These are phyloP conservation scores for Cryptocheilus praepositus DNA, from an alignment of 2,888 invertebrate species.

Conservation along the genomic window DNA sequence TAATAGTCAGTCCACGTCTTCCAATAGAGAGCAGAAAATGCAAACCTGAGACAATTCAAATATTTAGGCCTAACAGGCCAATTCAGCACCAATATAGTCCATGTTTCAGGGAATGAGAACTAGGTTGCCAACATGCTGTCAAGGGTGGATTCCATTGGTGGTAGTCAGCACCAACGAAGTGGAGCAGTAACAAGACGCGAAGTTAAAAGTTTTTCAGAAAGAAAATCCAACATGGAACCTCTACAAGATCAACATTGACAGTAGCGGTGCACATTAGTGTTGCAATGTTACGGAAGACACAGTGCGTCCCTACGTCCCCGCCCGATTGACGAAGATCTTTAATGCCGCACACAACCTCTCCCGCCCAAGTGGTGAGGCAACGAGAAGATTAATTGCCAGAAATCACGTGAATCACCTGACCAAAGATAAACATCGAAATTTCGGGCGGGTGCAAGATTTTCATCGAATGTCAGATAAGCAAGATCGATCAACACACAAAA, in stretches of 20 bases:
- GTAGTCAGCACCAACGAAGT: conserved; percentile 26
- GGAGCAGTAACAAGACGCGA: conserved; percentile 28
- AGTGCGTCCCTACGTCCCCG: conserved; percentile 15
- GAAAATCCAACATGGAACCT: too few species aligned
- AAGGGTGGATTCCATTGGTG: conserved; percentile 33
- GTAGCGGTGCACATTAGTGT: not conserved
- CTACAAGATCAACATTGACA: too few species aligned
- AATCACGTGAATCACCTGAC: not conserved
- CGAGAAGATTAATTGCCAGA: not conserved
- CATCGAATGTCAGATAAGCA: conserved; percentile 1
- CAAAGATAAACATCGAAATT: conserved; percentile 5
- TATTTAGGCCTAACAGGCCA: conserved; percentile 51
- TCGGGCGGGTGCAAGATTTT: not conserved
- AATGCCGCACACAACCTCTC: not conserved
- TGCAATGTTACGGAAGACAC: conserved; percentile 11
- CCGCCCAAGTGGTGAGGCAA: not conserved
- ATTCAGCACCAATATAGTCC: conserved; percentile 28
- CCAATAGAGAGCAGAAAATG: conserved; percentile 30
- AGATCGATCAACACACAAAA: conserved; percentile 4
- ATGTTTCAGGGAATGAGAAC: conserved; percentile 38
- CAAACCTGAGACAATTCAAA: conserved; percentile 41
- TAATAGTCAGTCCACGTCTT: conserved; percentile 21
- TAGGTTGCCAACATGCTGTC: conserved; percentile 51
- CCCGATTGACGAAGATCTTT: not conserved
- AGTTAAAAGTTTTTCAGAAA: conserved; percentile 20